phyloP scores from a whole-genome alignment of 2,113 vertebrate species.

The Loxodonta africana region DNA sequence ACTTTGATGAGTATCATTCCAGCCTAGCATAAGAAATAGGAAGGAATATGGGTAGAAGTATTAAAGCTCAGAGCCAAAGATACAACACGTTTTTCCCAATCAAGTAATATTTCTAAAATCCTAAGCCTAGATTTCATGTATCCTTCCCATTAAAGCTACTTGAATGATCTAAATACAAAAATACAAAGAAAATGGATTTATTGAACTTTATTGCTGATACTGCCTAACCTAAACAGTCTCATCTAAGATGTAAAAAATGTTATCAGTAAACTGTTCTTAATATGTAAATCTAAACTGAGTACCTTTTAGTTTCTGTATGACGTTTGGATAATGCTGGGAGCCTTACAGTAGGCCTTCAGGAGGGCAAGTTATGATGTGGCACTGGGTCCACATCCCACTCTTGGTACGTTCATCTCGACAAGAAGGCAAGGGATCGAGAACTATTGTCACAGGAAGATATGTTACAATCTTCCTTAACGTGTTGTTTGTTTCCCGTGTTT shows the following conservation, averaged over 20 bases:
- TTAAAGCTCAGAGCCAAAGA: constrained; percentile 54
- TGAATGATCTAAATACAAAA: constrained; percentile 32
- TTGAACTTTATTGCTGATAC: constrained; percentile 45
- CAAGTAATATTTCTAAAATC: not conserved
- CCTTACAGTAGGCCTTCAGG: not conserved
- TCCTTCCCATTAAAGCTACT: constrained; percentile 44
- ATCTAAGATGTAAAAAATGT: constrained; percentile 30
- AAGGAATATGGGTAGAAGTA: not conserved
- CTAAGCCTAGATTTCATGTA: constrained; percentile 3
- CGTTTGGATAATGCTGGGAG: constrained; percentile 24
- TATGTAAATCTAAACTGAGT: constrained; percentile 37
- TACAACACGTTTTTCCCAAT: constrained; percentile 61
- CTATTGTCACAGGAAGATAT: not conserved
- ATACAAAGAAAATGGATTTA: not conserved
- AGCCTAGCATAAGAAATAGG: constrained; percentile 36
- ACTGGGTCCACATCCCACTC: not conserved
- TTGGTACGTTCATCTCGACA: not conserved
- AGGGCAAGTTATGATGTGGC: not conserved
- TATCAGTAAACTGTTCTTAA: constrained; percentile 43
- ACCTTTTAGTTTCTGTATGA: constrained; percentile 45
- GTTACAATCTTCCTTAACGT: constrained; percentile 9
- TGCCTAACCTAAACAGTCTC: constrained; percentile 28
- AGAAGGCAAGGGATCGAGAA: not conserved
- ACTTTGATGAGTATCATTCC: not conserved
- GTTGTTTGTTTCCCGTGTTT: constrained; percentile 29